These are phyloP conservation scores for Alligator sinensis DNA, from an alignment of 2,113 vertebrate species.

Conservation along the genomic window DNA sequence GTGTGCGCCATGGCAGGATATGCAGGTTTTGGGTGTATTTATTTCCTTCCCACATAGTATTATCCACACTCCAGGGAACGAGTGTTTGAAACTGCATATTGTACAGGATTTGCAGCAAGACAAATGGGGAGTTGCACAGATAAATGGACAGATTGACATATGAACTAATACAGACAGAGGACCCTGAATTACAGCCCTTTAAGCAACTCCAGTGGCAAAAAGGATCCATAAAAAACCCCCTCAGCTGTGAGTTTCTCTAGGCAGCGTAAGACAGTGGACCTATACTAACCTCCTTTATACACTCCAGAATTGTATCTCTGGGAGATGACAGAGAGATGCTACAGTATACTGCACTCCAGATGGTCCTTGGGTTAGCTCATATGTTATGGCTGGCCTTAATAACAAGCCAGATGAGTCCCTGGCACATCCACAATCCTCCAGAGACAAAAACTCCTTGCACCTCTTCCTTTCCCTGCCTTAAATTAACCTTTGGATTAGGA, in stretches of 20 bases:
- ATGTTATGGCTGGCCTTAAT: constrained; percentile 12
- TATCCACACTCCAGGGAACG: not conserved
- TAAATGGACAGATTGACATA: not conserved
- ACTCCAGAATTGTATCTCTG: not conserved
- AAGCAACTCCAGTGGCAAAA: not conserved
- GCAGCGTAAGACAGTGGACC: not conserved
- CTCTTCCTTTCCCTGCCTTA: not conserved
- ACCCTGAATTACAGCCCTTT: not conserved
- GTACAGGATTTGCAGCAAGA: constrained; percentile 16
- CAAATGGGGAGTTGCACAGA: not conserved
- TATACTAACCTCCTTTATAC: not conserved
- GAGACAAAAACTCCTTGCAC: not conserved
- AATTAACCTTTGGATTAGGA: not conserved
- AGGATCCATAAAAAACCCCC: not conserved
- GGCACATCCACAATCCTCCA: not conserved
- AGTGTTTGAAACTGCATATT: not conserved
- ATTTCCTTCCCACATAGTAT: not conserved
- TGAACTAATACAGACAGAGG: not conserved
- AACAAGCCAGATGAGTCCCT: not conserved
- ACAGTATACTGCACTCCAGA: not conserved
- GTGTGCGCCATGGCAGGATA: not conserved
- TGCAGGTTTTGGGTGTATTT: not conserved
- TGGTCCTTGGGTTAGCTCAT: rapidly evolving
- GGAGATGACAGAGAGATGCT: not conserved
- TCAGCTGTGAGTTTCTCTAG: not conserved